phyloP scores from a whole-genome alignment of 2,797 vertebrate species.

The Diplodus puntazzo region DNA sequence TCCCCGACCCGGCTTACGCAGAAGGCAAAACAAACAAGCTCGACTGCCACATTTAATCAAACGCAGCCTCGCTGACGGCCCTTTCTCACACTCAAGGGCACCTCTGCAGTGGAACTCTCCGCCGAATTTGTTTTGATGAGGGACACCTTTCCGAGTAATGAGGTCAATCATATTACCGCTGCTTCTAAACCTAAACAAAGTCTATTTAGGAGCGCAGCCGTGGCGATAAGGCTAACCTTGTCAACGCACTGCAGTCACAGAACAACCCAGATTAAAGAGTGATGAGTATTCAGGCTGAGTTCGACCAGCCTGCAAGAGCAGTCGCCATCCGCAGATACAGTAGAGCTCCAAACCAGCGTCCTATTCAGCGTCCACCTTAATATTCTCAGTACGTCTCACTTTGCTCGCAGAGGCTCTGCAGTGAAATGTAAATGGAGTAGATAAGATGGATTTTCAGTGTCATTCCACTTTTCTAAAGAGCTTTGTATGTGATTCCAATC shows the following conservation, averaged over 20 bases:
- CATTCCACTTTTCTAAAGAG: slow-evolving; percentile 75
- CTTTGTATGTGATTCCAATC: slow-evolving; percentile 68
- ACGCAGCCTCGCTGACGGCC: slow-evolving; percentile 35
- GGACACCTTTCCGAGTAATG: slow-evolving; percentile 53
- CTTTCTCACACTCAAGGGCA: slow-evolving; percentile 64
- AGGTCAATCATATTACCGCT: slow-evolving; percentile 56
- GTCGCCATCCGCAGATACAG: slow-evolving; percentile 63
- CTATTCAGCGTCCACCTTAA: slow-evolving; percentile 70
- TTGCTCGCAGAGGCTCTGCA: slow-evolving; percentile 68
- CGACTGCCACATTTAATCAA: slow-evolving; percentile 73
- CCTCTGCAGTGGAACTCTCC: slow-evolving; percentile 58
- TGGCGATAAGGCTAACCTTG: slow-evolving; percentile 43
- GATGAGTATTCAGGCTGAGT: slow-evolving; percentile 69
- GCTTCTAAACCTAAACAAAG: background rate
- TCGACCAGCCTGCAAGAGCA: slow-evolving; percentile 23
- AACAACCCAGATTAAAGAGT: slow-evolving; percentile 54
- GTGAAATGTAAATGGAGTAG: slow-evolving; percentile 78
- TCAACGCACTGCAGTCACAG: slow-evolving; percentile 28
- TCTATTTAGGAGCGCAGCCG: slow-evolving; percentile 27
- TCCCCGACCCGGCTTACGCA: slow-evolving; percentile 43
- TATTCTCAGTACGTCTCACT: slow-evolving; percentile 71
- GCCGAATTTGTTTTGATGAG: slow-evolving; percentile 52
- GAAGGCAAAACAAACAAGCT: slow-evolving; percentile 71
- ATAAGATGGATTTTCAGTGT: slow-evolving; percentile 80
- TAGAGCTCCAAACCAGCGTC: slow-evolving; percentile 45